phyloP scores from a whole-genome alignment of 2,797 vertebrate genomes.

The Echiichthys vipera region DNA sequence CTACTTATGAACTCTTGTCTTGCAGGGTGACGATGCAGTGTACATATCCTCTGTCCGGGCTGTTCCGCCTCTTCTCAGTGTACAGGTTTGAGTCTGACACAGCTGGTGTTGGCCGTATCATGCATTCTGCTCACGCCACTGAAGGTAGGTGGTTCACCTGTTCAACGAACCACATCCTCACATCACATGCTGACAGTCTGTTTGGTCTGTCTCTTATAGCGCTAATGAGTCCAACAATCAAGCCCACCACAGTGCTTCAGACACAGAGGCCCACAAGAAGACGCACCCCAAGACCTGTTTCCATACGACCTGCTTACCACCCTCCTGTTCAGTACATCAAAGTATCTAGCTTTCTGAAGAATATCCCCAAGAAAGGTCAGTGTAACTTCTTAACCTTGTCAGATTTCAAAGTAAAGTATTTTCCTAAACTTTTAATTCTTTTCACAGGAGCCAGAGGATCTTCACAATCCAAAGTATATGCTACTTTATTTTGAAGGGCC shows the following conservation, averaged over 20 bases:
- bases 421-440: not conserved
- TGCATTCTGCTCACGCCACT: not conserved
- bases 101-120: conserved; percentile 56
- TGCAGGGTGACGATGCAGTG: conserved; percentile 82
- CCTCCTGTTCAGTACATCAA: not conserved
- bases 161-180: not conserved
- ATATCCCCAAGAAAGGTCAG: not conserved
- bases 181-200: not conserved
- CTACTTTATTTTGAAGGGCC: too few species aligned
- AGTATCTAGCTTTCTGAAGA: not conserved
- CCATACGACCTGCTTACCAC: not conserved
- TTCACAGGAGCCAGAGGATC: conserved; percentile 1
- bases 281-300: not conserved
- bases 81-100: conserved; percentile 67
- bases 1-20: not conserved
- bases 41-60: conserved; percentile 77
- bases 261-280: not conserved
- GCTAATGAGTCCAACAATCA: not conserved
- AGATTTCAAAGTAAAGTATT: not conserved
- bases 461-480: not conserved
- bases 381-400: not conserved
- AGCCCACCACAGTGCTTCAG: not conserved
- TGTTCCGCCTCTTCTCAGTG: conserved; percentile 66
- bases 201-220: not conserved
- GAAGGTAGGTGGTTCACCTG: not conserved